Base-by-base conservation (phyloP, 2,113 vertebrate genomes). In the Phaethon lepturus region DNA sequence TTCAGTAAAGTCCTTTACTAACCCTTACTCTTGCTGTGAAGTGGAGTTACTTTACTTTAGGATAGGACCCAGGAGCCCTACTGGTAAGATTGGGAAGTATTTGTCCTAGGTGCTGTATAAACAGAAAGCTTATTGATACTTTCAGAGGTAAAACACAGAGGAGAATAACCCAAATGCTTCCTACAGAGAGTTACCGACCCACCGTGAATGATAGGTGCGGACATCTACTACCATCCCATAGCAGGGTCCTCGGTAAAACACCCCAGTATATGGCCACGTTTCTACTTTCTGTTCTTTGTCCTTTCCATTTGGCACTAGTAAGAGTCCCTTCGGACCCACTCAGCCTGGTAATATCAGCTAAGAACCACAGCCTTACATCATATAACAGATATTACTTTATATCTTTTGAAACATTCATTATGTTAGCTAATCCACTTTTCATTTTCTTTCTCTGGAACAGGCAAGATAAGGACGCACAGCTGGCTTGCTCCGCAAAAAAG, bases 381-480 rank as follows among this genome's bases (percentile, higher is more conserved):
- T 42, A 14, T 13, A 85, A 45, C 31, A 91, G 45, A 67, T 69
- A 91, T 88, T 81, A 53, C 23, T 79, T 95, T 47, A 24, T 44
- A 44, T 67, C 49, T 50, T 94, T 90, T 83, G 71, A 95, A 90
- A 95, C 5, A 4, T 50, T 97, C 42, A 35, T 95, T 94, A 86
- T 20, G 29, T 56, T 82, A 91, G 47, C 69, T 96, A 97, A 96
- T 90, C 58, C 55, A 90, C 67, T 92, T 90, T 67, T 25, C 13
- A 59, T 72, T 90, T 96, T 86, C 63, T 94, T 95, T 31, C 45
- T 86, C 85, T 93, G 85, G 45, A 96, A 88, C 31, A 87, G 40
- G 67, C 28, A 86, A 95, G 82, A 94, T 95, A 94, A 95, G 80
- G 64, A 76, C 5, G 0, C 25, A 53, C n/a, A 88, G 35, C 67